These are phyloP conservation scores for Leptodactylus fallax DNA, from an alignment of 2,797 vertebrate species.

Conservation along the genomic window DNA sequence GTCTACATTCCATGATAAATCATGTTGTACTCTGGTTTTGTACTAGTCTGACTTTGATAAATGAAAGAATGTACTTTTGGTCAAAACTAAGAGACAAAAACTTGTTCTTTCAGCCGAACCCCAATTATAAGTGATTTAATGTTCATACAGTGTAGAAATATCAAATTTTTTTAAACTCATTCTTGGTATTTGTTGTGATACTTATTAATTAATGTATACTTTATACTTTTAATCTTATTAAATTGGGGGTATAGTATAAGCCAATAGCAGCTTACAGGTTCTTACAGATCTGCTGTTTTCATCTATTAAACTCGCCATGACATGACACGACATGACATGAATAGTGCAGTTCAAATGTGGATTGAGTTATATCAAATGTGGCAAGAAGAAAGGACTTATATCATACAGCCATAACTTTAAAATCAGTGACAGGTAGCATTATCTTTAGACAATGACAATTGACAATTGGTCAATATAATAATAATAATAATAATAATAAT, in stretches of 20 bases:
- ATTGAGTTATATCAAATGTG: too few species aligned
- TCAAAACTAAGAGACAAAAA: constrained; percentile 6
- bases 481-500: too few species aligned
- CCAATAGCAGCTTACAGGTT: not conserved
- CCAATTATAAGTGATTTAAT: not conserved
- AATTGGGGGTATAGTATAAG: not conserved
- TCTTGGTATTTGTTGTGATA: not conserved
- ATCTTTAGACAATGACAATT: too few species aligned
- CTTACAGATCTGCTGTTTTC: too few species aligned
- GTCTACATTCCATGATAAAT: constrained; percentile 41
- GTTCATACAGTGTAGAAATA: not conserved
- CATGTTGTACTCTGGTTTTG: constrained; percentile 14
- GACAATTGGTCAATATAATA: too few species aligned
- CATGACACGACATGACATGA: too few species aligned
- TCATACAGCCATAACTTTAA: too few species aligned
- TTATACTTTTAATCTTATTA: not conserved
- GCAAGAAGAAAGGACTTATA: too few species aligned
- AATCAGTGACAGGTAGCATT: too few species aligned
- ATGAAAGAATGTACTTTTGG: constrained; percentile 26
- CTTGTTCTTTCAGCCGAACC: not conserved
- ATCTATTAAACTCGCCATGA: too few species aligned
- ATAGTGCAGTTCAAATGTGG: too few species aligned
- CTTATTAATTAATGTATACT: too few species aligned
- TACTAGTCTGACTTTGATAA: constrained; percentile 41
- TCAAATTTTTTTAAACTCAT: not conserved